Percentiles rank a stretch among this genome's conserved stretches.
Evolutionary conservation across 2,888 invertebrate species (phyloP).

Genomic region (Pterostichus niger): DNA sequence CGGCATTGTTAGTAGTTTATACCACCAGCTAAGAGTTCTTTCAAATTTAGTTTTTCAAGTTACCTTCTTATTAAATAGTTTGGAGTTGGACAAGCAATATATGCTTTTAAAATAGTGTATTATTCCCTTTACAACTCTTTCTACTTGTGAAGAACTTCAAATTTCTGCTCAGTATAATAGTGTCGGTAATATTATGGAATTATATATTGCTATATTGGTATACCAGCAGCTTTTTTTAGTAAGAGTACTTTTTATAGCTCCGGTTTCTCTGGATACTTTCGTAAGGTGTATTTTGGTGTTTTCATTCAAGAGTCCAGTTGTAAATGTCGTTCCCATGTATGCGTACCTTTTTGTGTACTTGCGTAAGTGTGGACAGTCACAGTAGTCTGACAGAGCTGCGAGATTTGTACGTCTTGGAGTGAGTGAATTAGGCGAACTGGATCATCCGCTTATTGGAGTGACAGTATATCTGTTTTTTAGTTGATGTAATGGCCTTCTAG

Average conservation of each 20-base stretch:
- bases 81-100: neutral
- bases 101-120: neutral
- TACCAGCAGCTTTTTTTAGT: slow-evolving; percentile 3
- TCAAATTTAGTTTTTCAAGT: neutral
- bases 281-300: slow-evolving; percentile 17
- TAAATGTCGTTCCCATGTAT: slow-evolving; percentile 7
- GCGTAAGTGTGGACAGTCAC: no score
- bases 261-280: slow-evolving; percentile 24
- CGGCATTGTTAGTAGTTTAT: neutral
- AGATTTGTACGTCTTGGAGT: no score
- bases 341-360: neutral
- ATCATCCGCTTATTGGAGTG: no score
- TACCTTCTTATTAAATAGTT: neutral
- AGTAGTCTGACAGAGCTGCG: no score
- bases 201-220: slow-evolving; percentile 3
- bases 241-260: slow-evolving; percentile 17
- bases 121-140: neutral
- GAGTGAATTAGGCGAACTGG: no score
- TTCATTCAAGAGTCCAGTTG: slow-evolving; percentile 12
- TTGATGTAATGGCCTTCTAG: no score
- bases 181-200: neutral
- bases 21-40: neutral
- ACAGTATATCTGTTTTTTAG: no score
- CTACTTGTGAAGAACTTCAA: neutral
- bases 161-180: neutral